Evolutionary conservation across 2,888 invertebrate genomes (phyloP), one percentile per base, ranked within the genome.

Genomic region (Zonitis immaculata): DNA sequence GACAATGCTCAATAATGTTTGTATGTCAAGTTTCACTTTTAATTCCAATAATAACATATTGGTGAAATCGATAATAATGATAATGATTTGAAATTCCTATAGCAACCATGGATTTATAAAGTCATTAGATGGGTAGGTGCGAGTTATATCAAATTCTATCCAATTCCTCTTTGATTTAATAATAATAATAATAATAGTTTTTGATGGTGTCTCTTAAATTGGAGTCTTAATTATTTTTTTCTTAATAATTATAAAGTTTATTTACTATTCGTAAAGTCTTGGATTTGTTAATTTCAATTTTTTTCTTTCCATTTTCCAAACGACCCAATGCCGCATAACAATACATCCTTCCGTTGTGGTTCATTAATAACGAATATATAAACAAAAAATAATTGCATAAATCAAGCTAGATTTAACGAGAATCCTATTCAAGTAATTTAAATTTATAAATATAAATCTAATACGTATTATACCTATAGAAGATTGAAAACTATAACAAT

Each of bases 231-330:
- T 44, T 44, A 44, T 44, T 18, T 25, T 28, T 27, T n/a, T n/a
- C n/a, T n/a, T n/a, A n/a, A 11, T 16, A 45, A 45, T 45, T 45
- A 45, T 20, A 45, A 28, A 45, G 11, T 45, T 14, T 28, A 16
- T 44, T 44, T n/a, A 44, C 44, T 44, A 16, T 44, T 26, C 3
- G 28, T 26, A 11, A 27, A 14, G 30, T 28, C 28, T 45, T 30
- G 45, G 26, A n/a, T 45, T 44, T n/a, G 14, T 35, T 9, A 14
- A 14, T 16, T 18, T 39, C 9, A 1, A 11, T 11, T 18, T 39
- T 20, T 11, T 8, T 32, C 9, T 16, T 16, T 9, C 11, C 16
- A 20, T 20, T 20, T 5, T 18, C 3, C 18, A 6, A 35, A 2
- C 30, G 16, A 35, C 35, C 35, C 35, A 39, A 39, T 39, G 18